phyloP scores from a whole-genome alignment of 2,888 invertebrate genomes.

The Reticulitermes lucifugus region DNA sequence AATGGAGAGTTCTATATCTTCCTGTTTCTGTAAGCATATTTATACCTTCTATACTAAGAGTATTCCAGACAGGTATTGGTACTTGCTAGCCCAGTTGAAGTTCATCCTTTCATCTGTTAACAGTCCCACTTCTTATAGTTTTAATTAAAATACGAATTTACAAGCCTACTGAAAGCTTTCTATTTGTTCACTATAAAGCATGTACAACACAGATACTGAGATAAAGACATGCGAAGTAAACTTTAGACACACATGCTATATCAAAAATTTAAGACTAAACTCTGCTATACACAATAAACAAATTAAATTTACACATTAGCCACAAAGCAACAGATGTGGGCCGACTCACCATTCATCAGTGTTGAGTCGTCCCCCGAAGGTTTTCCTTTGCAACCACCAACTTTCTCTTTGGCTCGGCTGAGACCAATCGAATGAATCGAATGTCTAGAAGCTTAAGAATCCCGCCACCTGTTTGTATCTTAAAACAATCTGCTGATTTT shows the following conservation, averaged over 20 bases:
- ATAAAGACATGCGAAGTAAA: too few relatives aligned
- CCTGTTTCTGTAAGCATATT: not conserved
- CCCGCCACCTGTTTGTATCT: conserved; percentile 35
- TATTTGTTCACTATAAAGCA: too few relatives aligned
- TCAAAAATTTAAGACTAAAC: too few relatives aligned
- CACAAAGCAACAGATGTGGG: not conserved
- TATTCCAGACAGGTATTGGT: not conserved
- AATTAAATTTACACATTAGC: not conserved
- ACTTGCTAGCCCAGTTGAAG: conserved; percentile 8
- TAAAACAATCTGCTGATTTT: conserved; percentile 24
- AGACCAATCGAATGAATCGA: conserved; percentile 18
- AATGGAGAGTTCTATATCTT: not conserved
- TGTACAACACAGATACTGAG: too few relatives aligned
- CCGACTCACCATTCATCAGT: conserved; percentile 28
- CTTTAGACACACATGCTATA: too few relatives aligned
- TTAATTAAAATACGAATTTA: too few relatives aligned
- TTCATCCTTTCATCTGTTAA: not conserved
- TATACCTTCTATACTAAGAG: not conserved
- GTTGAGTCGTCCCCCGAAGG: conserved; percentile 32
- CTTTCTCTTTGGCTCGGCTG: conserved; percentile 19
- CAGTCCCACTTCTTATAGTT: not conserved
- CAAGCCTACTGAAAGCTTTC: too few relatives aligned
- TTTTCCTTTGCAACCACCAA: conserved; percentile 24
- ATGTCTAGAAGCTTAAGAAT: conserved; percentile 36
- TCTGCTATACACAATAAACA: too few relatives aligned